Conservation (phyloP, 2,888 invertebrate genomes). For the Pseudococcus jackbeardsleyi region DNA sequence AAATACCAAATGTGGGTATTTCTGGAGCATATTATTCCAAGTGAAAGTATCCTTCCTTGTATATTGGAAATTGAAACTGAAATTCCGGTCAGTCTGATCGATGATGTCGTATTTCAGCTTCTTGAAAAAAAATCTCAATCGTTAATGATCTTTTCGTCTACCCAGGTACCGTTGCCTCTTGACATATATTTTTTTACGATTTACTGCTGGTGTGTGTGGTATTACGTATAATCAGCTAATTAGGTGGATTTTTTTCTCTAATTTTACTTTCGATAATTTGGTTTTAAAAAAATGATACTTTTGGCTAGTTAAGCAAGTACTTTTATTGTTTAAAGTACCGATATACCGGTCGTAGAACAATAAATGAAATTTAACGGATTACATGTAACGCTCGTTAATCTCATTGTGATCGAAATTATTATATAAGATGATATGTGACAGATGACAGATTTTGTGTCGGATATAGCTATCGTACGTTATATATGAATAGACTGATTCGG, state of each 20-base stretch:
- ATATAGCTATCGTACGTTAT: not conserved
- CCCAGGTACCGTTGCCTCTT: too few species aligned
- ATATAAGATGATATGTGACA: constrained; percentile 34
- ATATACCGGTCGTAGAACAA: not conserved
- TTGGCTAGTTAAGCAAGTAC: not conserved
- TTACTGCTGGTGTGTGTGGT: not conserved
- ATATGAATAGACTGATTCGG: not conserved
- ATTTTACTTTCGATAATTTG: constrained; percentile 12
- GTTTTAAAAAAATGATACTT: not conserved
- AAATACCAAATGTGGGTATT: too few species aligned
- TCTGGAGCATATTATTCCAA: too few species aligned
- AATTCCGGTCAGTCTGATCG: constrained; percentile 1
- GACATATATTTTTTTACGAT: not conserved
- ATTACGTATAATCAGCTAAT: not conserved
- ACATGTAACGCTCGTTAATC: constrained; percentile 20
- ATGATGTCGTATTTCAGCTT: not conserved
- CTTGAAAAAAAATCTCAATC: not conserved
- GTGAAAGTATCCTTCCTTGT: too few species aligned
- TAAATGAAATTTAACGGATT: constrained; percentile 39
- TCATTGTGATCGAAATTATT: constrained; percentile 38
- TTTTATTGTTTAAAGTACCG: not conserved
- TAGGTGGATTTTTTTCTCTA: not conserved
- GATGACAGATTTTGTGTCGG: constrained; percentile 24
- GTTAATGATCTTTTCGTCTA: not conserved
- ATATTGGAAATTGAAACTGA: not conserved